Base-by-base conservation (phyloP, 2,797 vertebrate genomes). In the Tangara arthus region DNA sequence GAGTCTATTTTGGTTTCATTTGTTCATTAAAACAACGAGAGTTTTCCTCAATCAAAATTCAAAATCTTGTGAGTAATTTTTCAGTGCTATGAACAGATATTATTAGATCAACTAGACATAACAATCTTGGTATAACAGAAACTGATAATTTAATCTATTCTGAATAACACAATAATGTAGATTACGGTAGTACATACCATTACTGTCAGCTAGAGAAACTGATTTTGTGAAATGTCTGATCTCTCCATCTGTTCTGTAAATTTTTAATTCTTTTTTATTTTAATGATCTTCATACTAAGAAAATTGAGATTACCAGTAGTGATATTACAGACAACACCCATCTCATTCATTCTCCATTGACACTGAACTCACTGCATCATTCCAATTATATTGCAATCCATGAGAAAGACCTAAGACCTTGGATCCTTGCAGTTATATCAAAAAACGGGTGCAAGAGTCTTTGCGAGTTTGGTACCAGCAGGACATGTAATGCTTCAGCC, bases 1-100 rank as follows among this genome's bases (percentile, higher is more conserved):
- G 19, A 92, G 90, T 50, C 3, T 71, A 10, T 89, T 52, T 93
- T 72, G 12, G 27, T 91, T 97, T 96, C 52, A 46, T 39, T 89
- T 89, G 6, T 83, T 96, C 70, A 50, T 86, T 84, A 91, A 75
- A 88, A 47, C 22, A 69, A 79, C 14, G 4, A 83, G 39, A 85
- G 86, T 76, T 57, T 21, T 47, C 24, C 15, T 78, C 69, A 75
- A 60, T 52, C 35, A 55, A 76, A 78, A 81, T 61, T 63, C 42
- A 83, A 93, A 76, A 42, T 83, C 16, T 44, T 8, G 3, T n/a
- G 9, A 13, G 19, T 73, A 1, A 82, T 75, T 94, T 81, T 90
- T 57, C 50, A 75, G 27, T 60, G 35, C 21, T 87, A 22, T 27
- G 9, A 61, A 55, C 26, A 61, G 30, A 41, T 69, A 47, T 34